Evolutionary conservation across 64 coral and sea anemone species (phyloP), one percentile per base, ranked within the genome.

Genomic region (Montipora sp.): DNA sequence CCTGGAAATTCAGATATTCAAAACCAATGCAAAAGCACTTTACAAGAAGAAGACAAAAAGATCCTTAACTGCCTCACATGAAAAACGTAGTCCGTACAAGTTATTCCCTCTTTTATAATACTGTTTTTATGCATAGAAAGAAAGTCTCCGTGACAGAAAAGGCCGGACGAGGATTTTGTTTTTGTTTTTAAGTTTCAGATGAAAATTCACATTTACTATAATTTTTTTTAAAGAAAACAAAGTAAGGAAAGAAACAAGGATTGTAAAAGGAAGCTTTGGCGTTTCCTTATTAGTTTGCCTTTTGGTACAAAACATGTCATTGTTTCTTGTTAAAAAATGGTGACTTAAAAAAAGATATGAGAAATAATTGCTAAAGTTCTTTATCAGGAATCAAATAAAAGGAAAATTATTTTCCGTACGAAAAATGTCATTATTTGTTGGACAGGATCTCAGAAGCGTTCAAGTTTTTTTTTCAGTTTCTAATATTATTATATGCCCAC

Each of bases 401-500:
- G 45, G 65, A 71, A 71, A 51, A 85, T 49, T 8, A 85, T 50
- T 47, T 46, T 21, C 4, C 5, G 45, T 7, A 21, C 36, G 80
- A 83, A 83, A 83, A 47, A 66, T 18, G 61, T 14, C 61, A 10
- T 66, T 66, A 36, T 14, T 80, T 55, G 36, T 44, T 80, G 57
- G 24, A 80, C 61, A 73, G 16, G 5, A 72, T 70, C 77, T 53
- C 45, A 80, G 46, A 60, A 79, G 18, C 55, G 59, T 90, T 58
- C 70, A 74, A 81, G 71, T 59, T 74, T 70, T 60, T 57, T 57
- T 36, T 24, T 48, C 57, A 58, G 51, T 74, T 82, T 48, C 24
- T 58, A 91, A 36, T 73, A 80, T 91, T 82, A 83, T 80, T 68
- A 57, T 78, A 73, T 75, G 19, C 2, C 80, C 48, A 20, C 78